phyloP scores from a whole-genome alignment of 2,888 invertebrate species.

The Cantharis rufa region DNA sequence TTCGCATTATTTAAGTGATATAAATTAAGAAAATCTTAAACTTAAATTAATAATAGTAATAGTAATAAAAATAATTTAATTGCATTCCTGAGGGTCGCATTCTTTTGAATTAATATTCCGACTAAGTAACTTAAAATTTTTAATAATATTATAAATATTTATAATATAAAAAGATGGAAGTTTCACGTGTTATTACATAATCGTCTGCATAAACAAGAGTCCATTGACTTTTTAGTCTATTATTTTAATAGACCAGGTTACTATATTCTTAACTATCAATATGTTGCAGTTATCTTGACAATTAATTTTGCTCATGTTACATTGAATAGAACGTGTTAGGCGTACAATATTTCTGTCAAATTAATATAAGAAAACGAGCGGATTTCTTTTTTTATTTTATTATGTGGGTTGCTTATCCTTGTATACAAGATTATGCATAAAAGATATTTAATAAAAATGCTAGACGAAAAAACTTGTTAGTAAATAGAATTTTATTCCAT shows the following conservation, averaged over 20 bases:
- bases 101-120: neutral
- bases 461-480: neutral
- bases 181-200: neutral
- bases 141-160: neutral
- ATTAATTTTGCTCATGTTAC: conserved; percentile 11
- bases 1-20: neutral
- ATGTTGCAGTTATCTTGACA: conserved; percentile 11
- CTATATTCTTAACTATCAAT: conserved; percentile 3
- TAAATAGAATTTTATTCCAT: neutral
- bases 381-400: neutral
- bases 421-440: neutral
- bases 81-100: neutral
- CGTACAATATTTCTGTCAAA: conserved; percentile 5
- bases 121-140: neutral
- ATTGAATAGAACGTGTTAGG: conserved; percentile 7
- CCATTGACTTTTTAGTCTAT: conserved; percentile 12
- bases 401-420: neutral
- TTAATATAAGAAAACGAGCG: neutral
- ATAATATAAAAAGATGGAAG: neutral
- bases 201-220: conserved; percentile 7
- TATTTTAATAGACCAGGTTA: conserved; percentile 2
- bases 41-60: neutral
- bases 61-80: neutral
- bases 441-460: neutral
- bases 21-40: neutral